phyloP scores from a whole-genome alignment of 2,888 invertebrate species.

The Habroteleia sp. region DNA sequence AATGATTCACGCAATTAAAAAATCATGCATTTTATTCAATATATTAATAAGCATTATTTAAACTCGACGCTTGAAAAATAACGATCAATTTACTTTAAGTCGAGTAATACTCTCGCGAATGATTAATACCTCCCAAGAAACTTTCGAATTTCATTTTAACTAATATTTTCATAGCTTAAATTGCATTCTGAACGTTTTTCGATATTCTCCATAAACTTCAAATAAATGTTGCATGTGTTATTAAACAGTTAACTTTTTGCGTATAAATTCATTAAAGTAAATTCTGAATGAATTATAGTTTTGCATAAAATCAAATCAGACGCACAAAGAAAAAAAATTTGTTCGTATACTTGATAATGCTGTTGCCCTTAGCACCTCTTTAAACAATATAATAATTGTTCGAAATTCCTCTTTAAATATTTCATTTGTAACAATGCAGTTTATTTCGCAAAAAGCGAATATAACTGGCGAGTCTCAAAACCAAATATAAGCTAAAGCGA shows the following conservation, averaged over 20 bases:
- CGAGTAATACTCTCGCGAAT: slow-evolving; percentile 3
- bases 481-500: slow-evolving; percentile 1
- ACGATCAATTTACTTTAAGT: slow-evolving; percentile 6
- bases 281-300: slow-evolving; percentile 4
- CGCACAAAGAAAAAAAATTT: slow-evolving; percentile 10
- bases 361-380: slow-evolving; percentile 20
- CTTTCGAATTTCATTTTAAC: slow-evolving; percentile 3
- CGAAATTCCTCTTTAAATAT: slow-evolving; percentile 29
- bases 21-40: not conserved
- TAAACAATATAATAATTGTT: slow-evolving; percentile 41
- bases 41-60: slow-evolving; percentile 1
- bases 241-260: not conserved
- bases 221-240: slow-evolving; percentile 20
- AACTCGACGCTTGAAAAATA: too few relatives aligned
- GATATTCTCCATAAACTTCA: slow-evolving; percentile 14
- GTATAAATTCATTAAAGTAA: not conserved
- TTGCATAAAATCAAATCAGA: not conserved
- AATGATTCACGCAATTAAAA: slow-evolving; percentile 1
- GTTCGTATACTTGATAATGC: slow-evolving; percentile 16
- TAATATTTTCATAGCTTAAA: slow-evolving; percentile 29
- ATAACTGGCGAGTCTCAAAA: slow-evolving; percentile 21
- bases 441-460: slow-evolving; percentile 24
- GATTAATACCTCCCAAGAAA: slow-evolving; percentile 21
- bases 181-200: slow-evolving; percentile 35
- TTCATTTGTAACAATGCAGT: slow-evolving; percentile 35